Base-by-base conservation (phyloP, 1,140 invertebrate genomes). In the Rhizoglyphus robini region DNA sequence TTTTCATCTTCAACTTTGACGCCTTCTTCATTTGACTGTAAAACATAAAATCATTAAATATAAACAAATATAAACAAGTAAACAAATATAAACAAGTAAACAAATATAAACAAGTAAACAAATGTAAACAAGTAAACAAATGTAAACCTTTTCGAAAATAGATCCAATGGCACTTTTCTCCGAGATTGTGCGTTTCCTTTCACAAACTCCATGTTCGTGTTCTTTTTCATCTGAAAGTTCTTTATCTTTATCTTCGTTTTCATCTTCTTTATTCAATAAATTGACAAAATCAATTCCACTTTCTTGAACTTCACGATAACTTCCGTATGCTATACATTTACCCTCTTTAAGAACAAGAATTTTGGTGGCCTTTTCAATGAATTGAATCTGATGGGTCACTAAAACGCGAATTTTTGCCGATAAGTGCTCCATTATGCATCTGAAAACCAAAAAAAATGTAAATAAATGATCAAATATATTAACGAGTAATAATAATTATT, bases 311-410 rank as follows among this genome's bases (percentile, higher is more conserved):
- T 67, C 57, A n/a, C 31, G 27, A 23, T 61, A 63, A 20, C 11
- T 36, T 5, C 25, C 38, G 31, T 18, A 63, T 18, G 18, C 18
- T n/a, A 48, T 63, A 13, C 49, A n/a, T 61, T 65, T 20, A 29
- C 67, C 76, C 80, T 87, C 82, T 71, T 87, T 83, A 68, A 91
- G 73, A n/a, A n/a, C n/a, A n/a, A n/a, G n/a, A n/a, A n/a, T n/a
- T n/a, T n/a, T n/a, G n/a, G n/a, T n/a, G n/a, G n/a, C n/a, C n/a
- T n/a, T n/a, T n/a, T n/a, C n/a, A n/a, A n/a, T n/a, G n/a, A n/a
- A n/a, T n/a, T n/a, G n/a, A n/a, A n/a, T n/a, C n/a, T n/a, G n/a
- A n/a, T n/a, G n/a, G n/a, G n/a, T n/a, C n/a, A n/a, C n/a, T 4
- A 88, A 15, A 46, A 46, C 41, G 41, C 41, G 41, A 15, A 84